Conservation (phyloP, 2,113 vertebrate species). For the Rhea pennata region DNA sequence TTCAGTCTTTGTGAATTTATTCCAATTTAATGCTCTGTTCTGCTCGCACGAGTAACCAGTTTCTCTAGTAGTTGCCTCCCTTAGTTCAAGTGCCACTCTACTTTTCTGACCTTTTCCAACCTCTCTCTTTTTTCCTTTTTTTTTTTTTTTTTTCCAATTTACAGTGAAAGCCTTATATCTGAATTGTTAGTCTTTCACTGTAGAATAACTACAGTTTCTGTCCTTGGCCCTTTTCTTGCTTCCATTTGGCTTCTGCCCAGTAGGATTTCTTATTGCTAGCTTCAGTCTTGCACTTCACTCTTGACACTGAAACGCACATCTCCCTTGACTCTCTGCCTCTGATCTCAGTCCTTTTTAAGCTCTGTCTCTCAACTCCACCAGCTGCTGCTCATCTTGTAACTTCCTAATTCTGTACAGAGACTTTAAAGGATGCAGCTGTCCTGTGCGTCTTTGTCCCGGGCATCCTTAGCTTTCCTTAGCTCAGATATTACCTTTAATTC, state of each 20-base stretch:
- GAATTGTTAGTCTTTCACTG: background rate
- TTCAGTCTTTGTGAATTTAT: background rate
- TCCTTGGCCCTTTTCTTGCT: background rate
- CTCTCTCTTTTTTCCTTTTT: background rate
- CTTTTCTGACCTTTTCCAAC: background rate
- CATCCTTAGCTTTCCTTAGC: background rate
- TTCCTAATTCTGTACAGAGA: background rate
- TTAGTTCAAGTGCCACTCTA: background rate
- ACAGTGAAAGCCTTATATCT: background rate
- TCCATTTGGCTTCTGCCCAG: background rate
- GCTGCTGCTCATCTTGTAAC: background rate
- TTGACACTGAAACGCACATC: background rate
- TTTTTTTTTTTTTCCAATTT: background rate
- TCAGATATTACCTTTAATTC: background rate
- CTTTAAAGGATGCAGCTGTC: background rate
- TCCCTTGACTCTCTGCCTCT: background rate
- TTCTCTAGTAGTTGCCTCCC: background rate
- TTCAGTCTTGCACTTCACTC: background rate
- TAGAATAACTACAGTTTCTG: background rate
- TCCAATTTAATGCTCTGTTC: background rate
- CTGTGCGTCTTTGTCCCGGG: background rate
- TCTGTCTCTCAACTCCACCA: background rate
- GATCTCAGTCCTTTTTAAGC: constrained; percentile 30
- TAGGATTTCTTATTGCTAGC: background rate
- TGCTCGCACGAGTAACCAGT: background rate